Percentiles rank a stretch among this genome's conserved stretches.
Evolutionary conservation across 2,113 vertebrate species (phyloP).

Genomic region (Pangasianodon hypophthalmus): DNA sequence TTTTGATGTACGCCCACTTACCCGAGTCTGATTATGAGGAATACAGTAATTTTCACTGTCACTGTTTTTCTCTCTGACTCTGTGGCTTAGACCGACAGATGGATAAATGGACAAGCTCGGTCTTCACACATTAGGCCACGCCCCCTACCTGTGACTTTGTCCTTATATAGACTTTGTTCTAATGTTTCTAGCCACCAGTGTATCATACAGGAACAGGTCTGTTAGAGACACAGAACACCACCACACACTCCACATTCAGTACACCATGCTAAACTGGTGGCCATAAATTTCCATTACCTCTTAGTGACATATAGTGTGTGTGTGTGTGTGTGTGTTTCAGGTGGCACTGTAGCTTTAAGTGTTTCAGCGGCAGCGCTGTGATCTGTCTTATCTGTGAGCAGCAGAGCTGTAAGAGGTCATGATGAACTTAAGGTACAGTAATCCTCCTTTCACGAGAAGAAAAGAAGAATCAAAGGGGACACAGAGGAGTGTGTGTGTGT

Average conservation of each 20-base stretch:
- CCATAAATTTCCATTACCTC: not conserved
- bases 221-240: not conserved
- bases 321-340: slow-evolving; percentile 8
- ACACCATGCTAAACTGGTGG: not conserved
- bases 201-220: not conserved
- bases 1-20: not conserved
- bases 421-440: slow-evolving; percentile 59
- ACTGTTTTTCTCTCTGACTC: too few relatives aligned
- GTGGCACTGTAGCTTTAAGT: slow-evolving; percentile 10
- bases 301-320: not conserved
- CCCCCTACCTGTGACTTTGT: not conserved
- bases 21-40: too few relatives aligned
- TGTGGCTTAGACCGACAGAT: too few relatives aligned
- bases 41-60: too few relatives aligned
- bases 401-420: slow-evolving; percentile 33
- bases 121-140: too few relatives aligned
- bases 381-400: slow-evolving; percentile 37
- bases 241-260: not conserved
- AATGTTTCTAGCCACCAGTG: not conserved
- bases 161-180: not conserved
- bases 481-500: slow-evolving; percentile 6
- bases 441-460: slow-evolving; percentile 25
- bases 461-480: slow-evolving; percentile 6
- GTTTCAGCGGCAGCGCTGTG: slow-evolving; percentile 47
- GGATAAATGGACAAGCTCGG: too few relatives aligned